A percentile compares a stretch with the other conserved stretches of the same genome.
These are phyloP conservation scores for Callosobruchus maculatus DNA, from an alignment of 2,888 invertebrate species.

Conservation along the genomic window DNA sequence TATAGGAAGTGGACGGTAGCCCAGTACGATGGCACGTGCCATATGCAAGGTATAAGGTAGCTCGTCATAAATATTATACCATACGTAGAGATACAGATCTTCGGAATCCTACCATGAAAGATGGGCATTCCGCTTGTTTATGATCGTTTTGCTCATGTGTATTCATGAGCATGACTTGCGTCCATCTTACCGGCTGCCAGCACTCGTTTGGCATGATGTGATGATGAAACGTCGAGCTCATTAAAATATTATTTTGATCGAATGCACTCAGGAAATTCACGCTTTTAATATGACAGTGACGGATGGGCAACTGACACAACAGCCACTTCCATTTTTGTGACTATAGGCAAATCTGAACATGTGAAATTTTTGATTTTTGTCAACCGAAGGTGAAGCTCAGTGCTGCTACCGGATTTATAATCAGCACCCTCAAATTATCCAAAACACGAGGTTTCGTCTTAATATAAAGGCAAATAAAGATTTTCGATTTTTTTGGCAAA, in stretches of 20 bases:
- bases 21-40: background rate
- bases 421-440: no score
- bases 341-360: background rate
- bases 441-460: no score
- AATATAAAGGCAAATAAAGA: no score
- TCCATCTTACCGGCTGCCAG: background rate
- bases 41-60: background rate
- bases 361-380: no score
- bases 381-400: no score
- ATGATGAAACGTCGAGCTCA: background rate
- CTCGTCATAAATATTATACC: no score
- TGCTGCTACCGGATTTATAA: no score
- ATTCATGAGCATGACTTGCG: background rate
- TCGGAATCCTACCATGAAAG: background rate
- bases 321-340: background rate
- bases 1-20: background rate
- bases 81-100: background rate
- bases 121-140: background rate
- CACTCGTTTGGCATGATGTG: background rate
- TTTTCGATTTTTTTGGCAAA: no score
- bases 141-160: background rate
- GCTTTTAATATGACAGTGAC: background rate
- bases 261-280: background rate
- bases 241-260: background rate
- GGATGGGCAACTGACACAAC: background rate